Percentiles rank a stretch among this genome's conserved stretches.
phyloP scores from a whole-genome alignment of 2,113 vertebrate genomes.

The Pantherophis guttatus region DNA sequence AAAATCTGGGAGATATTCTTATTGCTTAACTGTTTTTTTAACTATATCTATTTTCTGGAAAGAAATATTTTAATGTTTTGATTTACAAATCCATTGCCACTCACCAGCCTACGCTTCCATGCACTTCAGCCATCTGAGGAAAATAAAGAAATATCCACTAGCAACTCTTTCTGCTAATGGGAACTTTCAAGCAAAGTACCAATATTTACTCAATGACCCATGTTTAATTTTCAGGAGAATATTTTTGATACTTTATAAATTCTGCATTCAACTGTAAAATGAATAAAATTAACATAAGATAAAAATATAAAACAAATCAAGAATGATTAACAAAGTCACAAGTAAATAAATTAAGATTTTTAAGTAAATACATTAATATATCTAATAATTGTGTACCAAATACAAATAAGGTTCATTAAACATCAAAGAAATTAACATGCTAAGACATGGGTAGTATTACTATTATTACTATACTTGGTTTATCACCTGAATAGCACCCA shows the following conservation, averaged over 20 bases:
- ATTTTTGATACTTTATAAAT: background rate
- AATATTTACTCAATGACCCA: background rate
- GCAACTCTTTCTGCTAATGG: slow-evolving; percentile 26
- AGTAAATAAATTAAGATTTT: slow-evolving; percentile 42
- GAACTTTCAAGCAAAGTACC: slow-evolving; percentile 16
- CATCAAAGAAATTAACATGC: background rate
- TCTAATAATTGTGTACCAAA: background rate
- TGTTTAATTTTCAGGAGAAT: slow-evolving; percentile 26
- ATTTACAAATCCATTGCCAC: background rate
- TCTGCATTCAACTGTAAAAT: slow-evolving; percentile 31
- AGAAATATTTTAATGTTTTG: slow-evolving; percentile 13
- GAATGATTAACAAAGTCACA: slow-evolving; percentile 13
- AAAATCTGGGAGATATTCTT: background rate
- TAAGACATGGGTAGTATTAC: background rate
- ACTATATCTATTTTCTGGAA: background rate
- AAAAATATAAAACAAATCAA: slow-evolving; percentile 16
- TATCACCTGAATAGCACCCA: background rate
- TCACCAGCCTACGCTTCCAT: background rate
- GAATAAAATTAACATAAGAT: slow-evolving; percentile 49
- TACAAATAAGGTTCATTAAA: background rate
- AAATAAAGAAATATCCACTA: slow-evolving; percentile 1
- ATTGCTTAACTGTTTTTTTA: background rate
- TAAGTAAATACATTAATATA: slow-evolving; percentile 26
- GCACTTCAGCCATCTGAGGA: background rate
- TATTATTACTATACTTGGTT: background rate